phyloP scores from a whole-genome alignment of 2,888 invertebrate genomes.

The Dione juno region DNA sequence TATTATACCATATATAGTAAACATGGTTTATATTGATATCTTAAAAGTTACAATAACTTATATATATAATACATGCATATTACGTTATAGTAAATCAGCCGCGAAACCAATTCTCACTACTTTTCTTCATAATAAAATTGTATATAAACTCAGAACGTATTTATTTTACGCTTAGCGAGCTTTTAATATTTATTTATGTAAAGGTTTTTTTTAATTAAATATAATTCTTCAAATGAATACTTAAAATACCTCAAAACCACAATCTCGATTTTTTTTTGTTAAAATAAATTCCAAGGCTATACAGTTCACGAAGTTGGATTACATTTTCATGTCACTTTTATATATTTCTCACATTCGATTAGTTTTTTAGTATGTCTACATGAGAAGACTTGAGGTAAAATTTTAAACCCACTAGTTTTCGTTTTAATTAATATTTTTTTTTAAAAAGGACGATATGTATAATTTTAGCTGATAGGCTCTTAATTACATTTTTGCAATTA shows the following conservation, averaged over 20 bases:
- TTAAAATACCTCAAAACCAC: background rate
- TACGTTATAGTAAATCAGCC: too few species aligned
- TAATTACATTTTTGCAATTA: too few species aligned
- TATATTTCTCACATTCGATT: background rate
- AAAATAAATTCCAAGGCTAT: background rate
- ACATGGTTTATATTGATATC: too few species aligned
- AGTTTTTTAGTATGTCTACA: background rate
- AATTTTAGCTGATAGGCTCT: too few species aligned
- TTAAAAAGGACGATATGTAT: too few species aligned
- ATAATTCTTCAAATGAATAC: background rate
- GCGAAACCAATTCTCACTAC: too few species aligned
- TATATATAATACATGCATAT: too few species aligned
- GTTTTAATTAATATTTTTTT: background rate
- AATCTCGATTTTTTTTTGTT: conserved; percentile 9
- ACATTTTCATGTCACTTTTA: background rate
- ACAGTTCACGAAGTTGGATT: background rate
- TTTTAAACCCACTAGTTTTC: background rate
- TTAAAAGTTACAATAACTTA: too few species aligned
- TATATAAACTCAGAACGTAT: background rate
- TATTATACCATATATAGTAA: too few species aligned
- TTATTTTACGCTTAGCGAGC: background rate
- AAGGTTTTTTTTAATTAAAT: background rate
- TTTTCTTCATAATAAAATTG: too few species aligned
- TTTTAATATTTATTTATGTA: background rate
- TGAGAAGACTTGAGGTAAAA: background rate